Evolutionary conservation across 2,113 vertebrate species (phyloP).

Genomic region (Saccopteryx bilineata): DNA sequence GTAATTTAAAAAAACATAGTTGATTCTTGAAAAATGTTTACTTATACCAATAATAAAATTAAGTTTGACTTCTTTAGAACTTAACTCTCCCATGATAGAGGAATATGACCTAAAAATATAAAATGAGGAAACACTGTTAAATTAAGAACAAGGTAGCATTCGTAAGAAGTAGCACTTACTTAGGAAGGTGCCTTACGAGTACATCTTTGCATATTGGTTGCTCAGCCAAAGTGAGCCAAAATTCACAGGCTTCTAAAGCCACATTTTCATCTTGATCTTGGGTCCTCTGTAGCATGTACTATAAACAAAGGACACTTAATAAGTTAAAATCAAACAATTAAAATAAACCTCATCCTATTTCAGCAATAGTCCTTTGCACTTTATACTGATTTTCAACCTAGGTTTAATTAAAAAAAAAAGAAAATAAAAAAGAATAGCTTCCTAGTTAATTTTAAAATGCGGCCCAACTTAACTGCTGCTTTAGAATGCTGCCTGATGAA

Average conservation of each 20-base stretch:
- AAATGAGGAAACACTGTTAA: neutral
- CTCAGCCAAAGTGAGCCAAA: conserved; percentile 98
- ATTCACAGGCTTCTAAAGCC: conserved; percentile 98
- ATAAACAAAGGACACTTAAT: conserved; percentile 60
- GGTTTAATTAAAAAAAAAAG: neutral
- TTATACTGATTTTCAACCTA: neutral
- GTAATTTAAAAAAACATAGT: neutral
- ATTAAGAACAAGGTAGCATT: neutral
- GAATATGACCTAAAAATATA: neutral
- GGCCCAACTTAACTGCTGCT: neutral
- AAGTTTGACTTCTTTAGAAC: neutral
- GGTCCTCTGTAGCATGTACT: conserved; percentile 98
- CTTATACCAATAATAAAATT: neutral
- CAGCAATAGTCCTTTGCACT: neutral
- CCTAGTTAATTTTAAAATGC: conserved; percentile 28
- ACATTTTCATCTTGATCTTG: conserved; percentile 99
- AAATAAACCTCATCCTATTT: neutral
- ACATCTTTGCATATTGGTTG: conserved; percentile 98
- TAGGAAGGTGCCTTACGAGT: conserved; percentile 94
- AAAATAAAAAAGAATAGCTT: neutral
- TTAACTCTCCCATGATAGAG: neutral
- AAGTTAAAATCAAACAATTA: conserved; percentile 10
- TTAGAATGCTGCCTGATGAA: neutral
- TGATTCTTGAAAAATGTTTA: conserved; percentile 6
- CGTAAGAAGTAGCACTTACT: conserved; percentile 87